Evolutionary conservation across 2,113 vertebrate genomes (phyloP).

Genomic region (Psammodynastes pulverulentus): DNA sequence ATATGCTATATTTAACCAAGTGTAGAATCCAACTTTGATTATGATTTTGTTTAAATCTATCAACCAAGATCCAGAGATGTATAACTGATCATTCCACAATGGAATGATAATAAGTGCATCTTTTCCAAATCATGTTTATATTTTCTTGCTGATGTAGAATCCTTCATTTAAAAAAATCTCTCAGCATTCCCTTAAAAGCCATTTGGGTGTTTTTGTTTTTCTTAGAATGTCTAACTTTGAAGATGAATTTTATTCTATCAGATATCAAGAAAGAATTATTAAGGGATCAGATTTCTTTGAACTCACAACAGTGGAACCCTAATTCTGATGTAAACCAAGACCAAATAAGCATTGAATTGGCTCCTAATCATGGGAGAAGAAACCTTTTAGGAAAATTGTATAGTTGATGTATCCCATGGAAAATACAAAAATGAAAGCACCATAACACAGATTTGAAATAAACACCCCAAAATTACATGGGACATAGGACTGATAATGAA

Average conservation of each 20-base stretch:
- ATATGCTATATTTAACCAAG: not conserved
- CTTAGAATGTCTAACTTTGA: not conserved
- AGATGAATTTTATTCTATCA: not conserved
- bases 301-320: not conserved
- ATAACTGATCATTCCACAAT: too few relatives aligned
- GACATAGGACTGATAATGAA: not conserved
- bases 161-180: not conserved
- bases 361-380: not conserved
- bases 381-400: not conserved
- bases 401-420: not conserved
- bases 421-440: not conserved
- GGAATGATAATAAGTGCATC: not conserved
- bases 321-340: not conserved
- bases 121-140: not conserved
- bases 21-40: not conserved
- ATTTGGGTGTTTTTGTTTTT: not conserved
- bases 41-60: not conserved
- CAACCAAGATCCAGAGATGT: not conserved
- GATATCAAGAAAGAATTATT: not conserved
- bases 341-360: not conserved
- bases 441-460: not conserved
- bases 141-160: not conserved
- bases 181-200: not conserved
- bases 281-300: not conserved
- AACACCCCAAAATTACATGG: not conserved